These are phyloP conservation scores for Climacteris rufus DNA, from an alignment of 2,113 vertebrate species.

Conservation along the genomic window DNA sequence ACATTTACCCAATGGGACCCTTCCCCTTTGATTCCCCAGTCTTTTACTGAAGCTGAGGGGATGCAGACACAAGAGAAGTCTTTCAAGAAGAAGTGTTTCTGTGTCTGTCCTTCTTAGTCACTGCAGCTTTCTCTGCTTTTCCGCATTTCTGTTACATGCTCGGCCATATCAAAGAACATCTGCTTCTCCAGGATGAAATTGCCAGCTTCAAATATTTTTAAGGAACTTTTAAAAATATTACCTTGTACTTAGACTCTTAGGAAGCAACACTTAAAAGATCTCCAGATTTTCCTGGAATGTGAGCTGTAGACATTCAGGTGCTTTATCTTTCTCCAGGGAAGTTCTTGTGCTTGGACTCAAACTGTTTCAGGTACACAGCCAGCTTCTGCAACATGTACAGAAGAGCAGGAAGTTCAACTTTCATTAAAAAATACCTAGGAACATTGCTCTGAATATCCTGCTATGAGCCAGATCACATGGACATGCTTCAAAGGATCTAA, in stretches of 20 bases:
- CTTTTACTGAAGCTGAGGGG: background rate
- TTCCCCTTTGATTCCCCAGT: background rate
- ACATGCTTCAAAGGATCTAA: background rate
- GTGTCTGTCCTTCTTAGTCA: background rate
- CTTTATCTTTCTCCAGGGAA: background rate
- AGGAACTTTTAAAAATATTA: background rate
- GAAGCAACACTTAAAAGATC: background rate
- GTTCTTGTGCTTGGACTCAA: background rate
- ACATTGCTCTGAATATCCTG: background rate
- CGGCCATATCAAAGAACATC: background rate
- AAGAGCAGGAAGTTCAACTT: background rate
- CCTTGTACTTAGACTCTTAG: background rate
- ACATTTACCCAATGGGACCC: background rate
- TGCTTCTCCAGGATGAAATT: background rate
- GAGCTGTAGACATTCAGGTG: background rate
- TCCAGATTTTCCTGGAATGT: constrained; percentile 17
- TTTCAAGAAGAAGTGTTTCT: background rate
- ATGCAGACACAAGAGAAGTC: background rate
- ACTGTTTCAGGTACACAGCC: background rate
- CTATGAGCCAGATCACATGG: background rate
- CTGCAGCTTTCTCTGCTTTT: background rate
- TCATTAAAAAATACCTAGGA: background rate
- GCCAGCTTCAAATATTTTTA: background rate
- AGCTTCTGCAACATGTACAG: background rate
- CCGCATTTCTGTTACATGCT: background rate